Evolutionary conservation across 2,113 vertebrate species (phyloP).

Genomic region (Halcyon malimbica): DNA sequence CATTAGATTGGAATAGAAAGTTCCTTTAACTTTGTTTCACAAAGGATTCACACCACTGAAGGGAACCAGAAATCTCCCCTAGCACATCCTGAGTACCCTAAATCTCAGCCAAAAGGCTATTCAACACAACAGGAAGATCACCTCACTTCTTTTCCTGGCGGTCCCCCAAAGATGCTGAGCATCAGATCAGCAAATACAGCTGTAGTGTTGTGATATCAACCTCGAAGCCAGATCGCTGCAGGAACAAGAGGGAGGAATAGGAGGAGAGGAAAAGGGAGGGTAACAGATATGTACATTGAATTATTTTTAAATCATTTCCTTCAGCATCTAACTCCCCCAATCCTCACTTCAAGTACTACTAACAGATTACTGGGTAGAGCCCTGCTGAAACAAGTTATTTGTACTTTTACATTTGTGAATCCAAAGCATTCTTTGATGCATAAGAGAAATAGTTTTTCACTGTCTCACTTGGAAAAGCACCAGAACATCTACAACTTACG

Average conservation of each 20-base stretch:
- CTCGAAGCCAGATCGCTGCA: background rate
- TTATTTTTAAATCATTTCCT: background rate
- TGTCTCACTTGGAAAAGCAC: background rate
- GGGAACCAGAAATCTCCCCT: background rate
- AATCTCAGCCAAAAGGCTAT: background rate
- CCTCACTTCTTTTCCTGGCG: background rate
- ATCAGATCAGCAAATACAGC: constrained; percentile 31
- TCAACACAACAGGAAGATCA: background rate
- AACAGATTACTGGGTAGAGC: background rate
- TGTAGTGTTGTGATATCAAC: background rate
- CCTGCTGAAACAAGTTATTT: background rate
- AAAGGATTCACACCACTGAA: background rate
- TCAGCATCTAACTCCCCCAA: background rate
- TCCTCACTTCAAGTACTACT: background rate
- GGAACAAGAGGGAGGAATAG: background rate
- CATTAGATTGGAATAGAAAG: background rate
- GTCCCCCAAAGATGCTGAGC: background rate
- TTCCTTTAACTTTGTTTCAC: background rate
- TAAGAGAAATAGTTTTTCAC: background rate
- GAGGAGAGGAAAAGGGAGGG: background rate
- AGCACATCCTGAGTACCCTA: background rate
- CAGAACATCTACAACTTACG: background rate
- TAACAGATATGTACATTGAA: background rate
- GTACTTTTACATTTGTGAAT: background rate
- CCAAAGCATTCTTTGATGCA: background rate